Evolutionary conservation across 2,888 invertebrate species (phyloP), one percentile per base, ranked within the genome.

Genomic region (Sussaba pulchella): DNA sequence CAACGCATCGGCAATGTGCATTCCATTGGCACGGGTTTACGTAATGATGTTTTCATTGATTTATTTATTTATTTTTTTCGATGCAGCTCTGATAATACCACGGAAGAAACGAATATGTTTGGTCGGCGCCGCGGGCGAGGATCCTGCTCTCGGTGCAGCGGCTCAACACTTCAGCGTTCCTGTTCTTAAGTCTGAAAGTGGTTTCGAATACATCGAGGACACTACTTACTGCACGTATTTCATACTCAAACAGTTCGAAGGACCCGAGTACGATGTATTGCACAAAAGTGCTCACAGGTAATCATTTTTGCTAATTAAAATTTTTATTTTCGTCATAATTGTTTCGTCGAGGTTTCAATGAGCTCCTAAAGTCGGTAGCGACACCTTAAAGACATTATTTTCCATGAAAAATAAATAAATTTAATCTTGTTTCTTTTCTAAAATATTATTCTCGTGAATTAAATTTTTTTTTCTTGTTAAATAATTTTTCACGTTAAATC

Each of bases 241-340:
- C 93, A 94, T 97, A 88, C 92, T 97, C 83, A 94, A 95, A 66
- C 94, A 95, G 84, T 97, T 97, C 92, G 95, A 95, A 83, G 96
- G 96, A 67, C 94, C 95, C 79, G 93, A 95, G 81, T 97, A 95
- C 92, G 95, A 95, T 88, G 94, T 93, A 83, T 94, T 97, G 81
- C 94, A 94, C 90, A 94, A 94, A 91, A 93, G 93, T 85, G 94
- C 94, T 87, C 93, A 94, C 89, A 94, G 95, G 95, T 95, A 83
- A 81, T 43, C 26, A 12, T 52, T 9, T 5, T 50, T 12, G 19
- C 19, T 8, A 39, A 47, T 21, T 26, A 36, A 54, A 54, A 54
- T 14, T 26, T 1, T 14, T 0, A 31, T 54, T 54, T 50, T 1
- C 21, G 6, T 17, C 14, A 47, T 47, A 24, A 52, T 24, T 12